These are phyloP conservation scores for Cheilosia variabilis DNA, from an alignment of 2,888 invertebrate genomes.

Conservation along the genomic window DNA sequence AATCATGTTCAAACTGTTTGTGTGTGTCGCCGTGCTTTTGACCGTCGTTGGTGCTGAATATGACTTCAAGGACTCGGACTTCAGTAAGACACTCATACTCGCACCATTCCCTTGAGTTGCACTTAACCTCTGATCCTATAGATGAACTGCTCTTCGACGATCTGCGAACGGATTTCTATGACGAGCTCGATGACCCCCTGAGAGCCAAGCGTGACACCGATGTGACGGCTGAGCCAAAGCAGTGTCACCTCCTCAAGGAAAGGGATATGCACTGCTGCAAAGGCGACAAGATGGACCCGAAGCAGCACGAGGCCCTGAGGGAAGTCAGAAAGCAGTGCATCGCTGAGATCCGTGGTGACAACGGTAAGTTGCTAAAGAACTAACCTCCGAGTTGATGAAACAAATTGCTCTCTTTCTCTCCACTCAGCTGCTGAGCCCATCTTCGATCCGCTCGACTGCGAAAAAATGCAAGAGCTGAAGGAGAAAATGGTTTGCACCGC, in stretches of 20 bases:
- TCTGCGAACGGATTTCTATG: constrained; percentile 65
- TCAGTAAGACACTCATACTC: constrained; percentile 74
- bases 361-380: constrained; percentile 57
- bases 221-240: constrained; percentile 37
- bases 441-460: constrained; percentile 78
- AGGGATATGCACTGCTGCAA: constrained; percentile 76
- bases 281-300: constrained; percentile 72
- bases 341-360: constrained; percentile 69
- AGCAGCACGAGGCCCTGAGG: constrained; percentile 65
- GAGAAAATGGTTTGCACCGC: constrained; percentile 76
- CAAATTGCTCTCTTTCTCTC: background rate
- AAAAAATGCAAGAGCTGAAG: constrained; percentile 76
- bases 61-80: constrained; percentile 77
- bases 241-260: constrained; percentile 62
- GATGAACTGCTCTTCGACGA: constrained; percentile 78
- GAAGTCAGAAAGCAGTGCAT: constrained; percentile 75
- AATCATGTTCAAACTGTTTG: constrained; percentile 75
- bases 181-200: constrained; percentile 47
- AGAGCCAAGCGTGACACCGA: constrained; percentile 73
- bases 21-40: constrained; percentile 59
- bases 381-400: background rate
- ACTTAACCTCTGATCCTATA: constrained; percentile 52
- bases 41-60: constrained; percentile 73
- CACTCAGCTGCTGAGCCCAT: constrained; percentile 62
- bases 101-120: background rate